A percentile compares a stretch with the other conserved stretches of the same genome.
phyloP scores from a whole-genome alignment of 2,797 vertebrate genomes.

The Hemitrygon akajei region DNA sequence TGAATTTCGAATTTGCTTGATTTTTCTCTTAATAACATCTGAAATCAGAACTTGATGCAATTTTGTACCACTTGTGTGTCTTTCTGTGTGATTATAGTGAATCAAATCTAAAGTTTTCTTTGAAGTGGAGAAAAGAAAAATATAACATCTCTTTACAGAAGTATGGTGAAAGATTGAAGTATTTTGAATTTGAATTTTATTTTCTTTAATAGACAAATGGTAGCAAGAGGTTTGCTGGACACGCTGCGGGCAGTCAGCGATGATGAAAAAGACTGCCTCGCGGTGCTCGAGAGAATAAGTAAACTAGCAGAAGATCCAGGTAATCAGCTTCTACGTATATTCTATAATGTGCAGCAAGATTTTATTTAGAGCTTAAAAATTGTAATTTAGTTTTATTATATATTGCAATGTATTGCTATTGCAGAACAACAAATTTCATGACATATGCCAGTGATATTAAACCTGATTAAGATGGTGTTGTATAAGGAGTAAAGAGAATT shows the following conservation, averaged over 20 bases:
- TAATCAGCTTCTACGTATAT: constrained; percentile 44
- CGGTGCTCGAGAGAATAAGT: constrained; percentile 76
- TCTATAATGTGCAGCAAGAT: not conserved
- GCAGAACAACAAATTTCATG: no score
- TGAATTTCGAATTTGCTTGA: not conserved
- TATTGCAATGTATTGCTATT: no score
- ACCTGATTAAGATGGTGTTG: no score
- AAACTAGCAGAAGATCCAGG: constrained; percentile 79
- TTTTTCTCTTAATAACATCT: not conserved
- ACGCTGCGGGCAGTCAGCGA: constrained; percentile 80
- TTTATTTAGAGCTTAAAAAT: no score
- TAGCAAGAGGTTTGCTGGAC: constrained; percentile 81
- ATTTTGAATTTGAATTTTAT: constrained; percentile 41
- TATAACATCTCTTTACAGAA: not conserved
- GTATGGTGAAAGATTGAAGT: not conserved
- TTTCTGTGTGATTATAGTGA: not conserved
- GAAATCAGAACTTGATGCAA: not conserved
- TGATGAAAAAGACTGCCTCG: constrained; percentile 76
- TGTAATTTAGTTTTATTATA: no score
- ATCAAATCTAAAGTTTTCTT: not conserved
- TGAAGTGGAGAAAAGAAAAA: not conserved
- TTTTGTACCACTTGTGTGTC: not conserved
- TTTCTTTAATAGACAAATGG: constrained; percentile 73
- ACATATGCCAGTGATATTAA: no score
- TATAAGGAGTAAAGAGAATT: not conserved